Base-by-base conservation (phyloP, 92 coral and sea anemone species). In the Scolanthus callimorphus region DNA sequence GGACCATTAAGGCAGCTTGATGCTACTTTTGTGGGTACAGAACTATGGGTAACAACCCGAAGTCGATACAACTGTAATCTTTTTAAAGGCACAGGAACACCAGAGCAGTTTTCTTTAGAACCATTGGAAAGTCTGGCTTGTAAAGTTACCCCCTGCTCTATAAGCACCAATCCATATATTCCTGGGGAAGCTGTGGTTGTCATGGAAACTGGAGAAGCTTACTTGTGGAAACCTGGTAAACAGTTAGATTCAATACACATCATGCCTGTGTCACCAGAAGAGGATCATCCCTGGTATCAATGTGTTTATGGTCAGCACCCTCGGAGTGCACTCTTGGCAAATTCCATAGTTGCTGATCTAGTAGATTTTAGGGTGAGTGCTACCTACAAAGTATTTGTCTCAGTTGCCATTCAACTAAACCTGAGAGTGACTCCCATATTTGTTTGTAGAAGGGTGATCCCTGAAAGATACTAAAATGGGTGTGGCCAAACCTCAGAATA, bases 231-330 rank as follows among this genome's bases (percentile, higher is more conserved):
- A 31, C 48, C 61, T 55, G 84, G 60, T 23, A 80, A 74, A 29
- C 48, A 45, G n/a, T 44, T 64, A 11, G 62, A 54, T 11, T 44
- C 69, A 0, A 23, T 78, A 20, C 47, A 72, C 55, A 62, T 61
- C 39, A 52, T 80, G 19, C 61, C 55, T 49, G 58, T 63, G 19
- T 69, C 76, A 43, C 67, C 57, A 2, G 63, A 49, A 13, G 71
- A 70, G 15, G 56, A 60, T 22, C 37, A 43, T 2, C 70, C 82
- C 19, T 88, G 94, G 98, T 82, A 84, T 58, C 85, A 80, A 56
- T 62, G 83, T 69, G 75, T 81, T 20, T 92, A 72, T 85, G 96
- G 83, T n/a, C 71, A 76, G 4, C 90, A 92, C 65, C 98, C 98
- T 12, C 63, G 89, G 34, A 83, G 91, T 55, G 66, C 84, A 31